Evolutionary conservation across 2,113 vertebrate genomes (phyloP), one percentile per base, ranked within the genome.

Genomic region (Typhlomys cinereus): DNA sequence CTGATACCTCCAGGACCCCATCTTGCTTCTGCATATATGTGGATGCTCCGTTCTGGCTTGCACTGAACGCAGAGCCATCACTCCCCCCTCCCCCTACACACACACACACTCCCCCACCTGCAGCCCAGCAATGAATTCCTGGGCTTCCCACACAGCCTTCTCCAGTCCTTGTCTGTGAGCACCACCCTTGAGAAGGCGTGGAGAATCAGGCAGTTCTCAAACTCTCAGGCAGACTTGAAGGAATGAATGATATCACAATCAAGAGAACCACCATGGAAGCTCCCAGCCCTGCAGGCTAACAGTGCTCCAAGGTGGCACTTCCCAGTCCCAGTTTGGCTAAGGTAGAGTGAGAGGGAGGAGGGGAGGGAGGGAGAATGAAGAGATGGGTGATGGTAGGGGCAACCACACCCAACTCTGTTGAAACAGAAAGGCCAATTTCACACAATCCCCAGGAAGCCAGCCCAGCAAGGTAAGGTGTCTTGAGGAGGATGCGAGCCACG

Each of bases 391-490:
- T 34, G 11, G 13, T 5, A 31, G 0, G 0, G 2, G 59, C 1
- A 41, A 61, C 64, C 25, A 84, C 88, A 64, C 54, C 71, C 89
- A 64, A 31, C 10, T 57, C 70, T 3, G 12, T 73, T 39, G 85
- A 79, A 75, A 87, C 31, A 62, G 25, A 59, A 66, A 31, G 66
- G 18, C 29, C 1, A 15, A 81, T 23, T 69, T 70, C 66, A 83
- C 67, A 81, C 90, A n/a, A n/a, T n/a, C 57, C 64, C 52, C 36
- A 34, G 61, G 12, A n/a, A 94, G 85, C 89, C 88, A 91, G 92
- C 88, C 90, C 90, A 85, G 95, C 95, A 97, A 96, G 91, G 97
- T 97, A 97, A 96, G 91, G 97, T 97, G 91, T 88, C 96, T 83
- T 81, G 66, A 18, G 0, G 29, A 92, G 67, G 71, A 83, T 89